Evolutionary conservation across 2,797 vertebrate species (phyloP).

Genomic region (Onychomys arenicola): DNA sequence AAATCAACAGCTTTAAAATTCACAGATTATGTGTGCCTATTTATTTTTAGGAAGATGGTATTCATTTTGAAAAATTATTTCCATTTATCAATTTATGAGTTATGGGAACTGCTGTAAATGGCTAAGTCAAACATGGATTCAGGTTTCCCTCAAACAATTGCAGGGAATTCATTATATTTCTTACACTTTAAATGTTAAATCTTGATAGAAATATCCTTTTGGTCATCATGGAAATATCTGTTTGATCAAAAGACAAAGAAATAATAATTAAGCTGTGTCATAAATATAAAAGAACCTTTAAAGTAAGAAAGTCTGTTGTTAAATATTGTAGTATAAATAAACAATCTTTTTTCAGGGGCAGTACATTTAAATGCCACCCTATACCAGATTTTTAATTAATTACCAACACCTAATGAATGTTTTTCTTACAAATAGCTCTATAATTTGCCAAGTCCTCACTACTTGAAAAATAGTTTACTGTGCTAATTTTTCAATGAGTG

Average conservation of each 20-base stretch:
- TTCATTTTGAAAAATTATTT: background rate
- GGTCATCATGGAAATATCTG: background rate
- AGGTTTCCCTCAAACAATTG: background rate
- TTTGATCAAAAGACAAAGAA: constrained; percentile 34
- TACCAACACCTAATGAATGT: background rate
- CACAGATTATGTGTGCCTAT: background rate
- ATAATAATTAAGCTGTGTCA: background rate
- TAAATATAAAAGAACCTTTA: background rate
- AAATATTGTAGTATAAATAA: background rate
- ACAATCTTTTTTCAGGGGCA: background rate
- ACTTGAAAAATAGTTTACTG: background rate
- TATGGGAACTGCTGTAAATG: background rate
- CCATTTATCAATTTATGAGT: background rate
- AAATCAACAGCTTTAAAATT: background rate
- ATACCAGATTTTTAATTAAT: background rate
- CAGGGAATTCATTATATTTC: background rate
- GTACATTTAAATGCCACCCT: background rate
- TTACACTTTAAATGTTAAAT: background rate
- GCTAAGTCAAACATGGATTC: background rate
- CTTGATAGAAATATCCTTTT: background rate
- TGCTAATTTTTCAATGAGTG: background rate
- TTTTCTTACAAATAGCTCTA: background rate
- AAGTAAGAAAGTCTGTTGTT: background rate
- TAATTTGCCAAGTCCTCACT: background rate
- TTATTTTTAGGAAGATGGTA: background rate